A percentile compares a stretch with the other conserved stretches of the same genome.
Conservation (phyloP, 92 coral and sea anemone genomes). For the Paramuricea clavata region DNA sequence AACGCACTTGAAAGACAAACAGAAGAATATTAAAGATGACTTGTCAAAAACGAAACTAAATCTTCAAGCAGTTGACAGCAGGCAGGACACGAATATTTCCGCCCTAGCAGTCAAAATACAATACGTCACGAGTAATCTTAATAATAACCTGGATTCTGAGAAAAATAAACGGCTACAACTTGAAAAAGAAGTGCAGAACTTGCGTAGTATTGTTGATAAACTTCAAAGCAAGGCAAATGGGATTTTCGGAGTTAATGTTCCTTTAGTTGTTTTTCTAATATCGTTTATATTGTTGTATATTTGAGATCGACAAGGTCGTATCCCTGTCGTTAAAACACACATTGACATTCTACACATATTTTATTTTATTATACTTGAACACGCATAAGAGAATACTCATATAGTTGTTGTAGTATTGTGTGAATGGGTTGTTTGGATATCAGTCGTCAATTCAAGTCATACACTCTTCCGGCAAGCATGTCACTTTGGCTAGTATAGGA, state of each 20-base stretch:
- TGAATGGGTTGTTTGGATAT: too few species aligned
- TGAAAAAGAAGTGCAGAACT: not conserved
- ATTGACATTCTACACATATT: too few species aligned
- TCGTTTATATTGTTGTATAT: not conserved
- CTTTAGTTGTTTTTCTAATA: not conserved
- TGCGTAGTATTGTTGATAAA: not conserved
- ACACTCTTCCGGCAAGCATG: too few species aligned
- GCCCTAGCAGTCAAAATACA: not conserved
- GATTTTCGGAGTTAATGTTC: not conserved
- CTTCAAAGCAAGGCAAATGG: not conserved
- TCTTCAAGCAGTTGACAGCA: not conserved
- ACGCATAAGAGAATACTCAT: too few species aligned
- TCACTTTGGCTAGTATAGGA: too few species aligned
- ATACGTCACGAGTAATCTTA: not conserved
- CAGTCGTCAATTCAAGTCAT: too few species aligned
- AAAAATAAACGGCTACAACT: not conserved
- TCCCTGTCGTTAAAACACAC: too few species aligned
- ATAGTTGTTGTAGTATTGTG: too few species aligned
- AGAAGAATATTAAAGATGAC: not conserved
- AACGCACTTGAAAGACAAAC: not conserved
- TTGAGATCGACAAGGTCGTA: too few species aligned
- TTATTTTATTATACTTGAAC: too few species aligned
- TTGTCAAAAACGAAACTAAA: not conserved
- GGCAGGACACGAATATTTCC: not conserved
- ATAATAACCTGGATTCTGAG: not conserved